Percentiles rank a stretch among this genome's conserved stretches.
Evolutionary conservation across 2,113 vertebrate genomes (phyloP).

Genomic region (Microtus montanus): DNA sequence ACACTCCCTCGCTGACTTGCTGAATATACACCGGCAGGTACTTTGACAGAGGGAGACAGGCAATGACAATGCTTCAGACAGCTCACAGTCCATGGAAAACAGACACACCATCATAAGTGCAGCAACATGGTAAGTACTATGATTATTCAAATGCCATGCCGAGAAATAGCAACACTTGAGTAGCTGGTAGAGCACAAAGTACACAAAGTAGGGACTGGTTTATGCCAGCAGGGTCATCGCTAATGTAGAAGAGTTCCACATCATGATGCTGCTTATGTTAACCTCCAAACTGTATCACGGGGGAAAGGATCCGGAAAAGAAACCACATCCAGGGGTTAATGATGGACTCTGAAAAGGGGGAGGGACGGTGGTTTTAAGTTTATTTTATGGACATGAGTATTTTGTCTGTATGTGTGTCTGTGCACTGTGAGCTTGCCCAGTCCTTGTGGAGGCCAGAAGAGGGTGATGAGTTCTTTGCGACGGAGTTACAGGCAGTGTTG

Average conservation of each 20-base stretch:
- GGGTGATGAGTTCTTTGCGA: neutral
- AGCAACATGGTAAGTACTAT: neutral
- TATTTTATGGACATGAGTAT: neutral
- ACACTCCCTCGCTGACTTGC: neutral
- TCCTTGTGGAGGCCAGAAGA: neutral
- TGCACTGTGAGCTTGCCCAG: neutral
- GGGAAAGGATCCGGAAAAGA: neutral
- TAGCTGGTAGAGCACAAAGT: slow-evolving; percentile 8
- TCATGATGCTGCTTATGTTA: neutral
- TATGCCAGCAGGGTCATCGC: neutral
- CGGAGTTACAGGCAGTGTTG: neutral
- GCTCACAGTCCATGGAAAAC: slow-evolving; percentile 12
- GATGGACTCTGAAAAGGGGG: neutral
- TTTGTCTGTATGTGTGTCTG: neutral
- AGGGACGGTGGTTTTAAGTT: neutral
- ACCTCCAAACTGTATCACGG: neutral
- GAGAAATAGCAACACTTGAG: slow-evolving; percentile 11
- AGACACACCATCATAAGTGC: neutral
- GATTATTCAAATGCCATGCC: slow-evolving; percentile 3
- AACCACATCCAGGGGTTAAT: neutral
- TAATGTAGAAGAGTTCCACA: neutral
- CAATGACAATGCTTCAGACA: neutral
- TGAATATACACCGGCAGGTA: neutral
- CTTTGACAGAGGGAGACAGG: neutral
- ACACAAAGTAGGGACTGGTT: neutral